Percentiles rank a stretch among this genome's conserved stretches.
Conservation (phyloP, 2,888 invertebrate species). For the Cerastoderma edule region DNA sequence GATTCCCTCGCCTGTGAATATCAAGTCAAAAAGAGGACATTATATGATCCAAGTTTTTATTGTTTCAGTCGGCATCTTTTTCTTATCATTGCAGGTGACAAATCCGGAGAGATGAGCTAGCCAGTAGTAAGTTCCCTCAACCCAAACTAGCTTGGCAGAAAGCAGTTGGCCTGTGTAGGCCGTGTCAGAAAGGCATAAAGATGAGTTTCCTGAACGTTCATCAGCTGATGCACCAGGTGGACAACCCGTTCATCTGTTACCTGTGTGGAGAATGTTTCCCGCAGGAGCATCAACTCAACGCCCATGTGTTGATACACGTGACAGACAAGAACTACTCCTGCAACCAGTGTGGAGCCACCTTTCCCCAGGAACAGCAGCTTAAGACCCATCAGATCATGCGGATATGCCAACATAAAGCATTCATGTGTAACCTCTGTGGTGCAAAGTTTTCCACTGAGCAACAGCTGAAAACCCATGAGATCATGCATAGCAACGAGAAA, state of each 20-base stretch:
- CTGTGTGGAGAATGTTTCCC: conserved; percentile 20
- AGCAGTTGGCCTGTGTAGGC: too few relatives aligned
- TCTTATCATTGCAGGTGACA: too few relatives aligned
- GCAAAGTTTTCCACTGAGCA: conserved; percentile 4
- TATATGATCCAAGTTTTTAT: too few relatives aligned
- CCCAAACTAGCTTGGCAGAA: too few relatives aligned
- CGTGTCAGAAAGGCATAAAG: too few relatives aligned
- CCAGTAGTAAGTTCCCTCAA: too few relatives aligned
- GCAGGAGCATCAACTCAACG: conserved; percentile 19
- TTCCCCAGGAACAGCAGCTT: conserved; percentile 10
- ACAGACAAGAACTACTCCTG: conserved; percentile 15
- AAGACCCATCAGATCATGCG: conserved; percentile 24
- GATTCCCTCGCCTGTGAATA: too few relatives aligned
- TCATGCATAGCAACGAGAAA: conserved; percentile 14
- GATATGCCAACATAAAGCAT: conserved; percentile 15
- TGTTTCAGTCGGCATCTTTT: too few relatives aligned
- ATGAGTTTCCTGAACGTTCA: conserved; percentile 24
- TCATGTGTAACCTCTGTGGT: conserved; percentile 10
- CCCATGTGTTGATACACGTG: conserved; percentile 14
- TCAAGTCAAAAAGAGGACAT: too few relatives aligned
- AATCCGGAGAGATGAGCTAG: too few relatives aligned
- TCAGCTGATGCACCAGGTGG: conserved; percentile 24
- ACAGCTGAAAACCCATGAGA: conserved; percentile 14
- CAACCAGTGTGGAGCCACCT: conserved; percentile 14
- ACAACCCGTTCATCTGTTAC: conserved; percentile 16